Percentiles rank a stretch among this genome's conserved stretches.
Conservation (phyloP, 2,888 invertebrate species). For the Eustalomyia histrio region DNA sequence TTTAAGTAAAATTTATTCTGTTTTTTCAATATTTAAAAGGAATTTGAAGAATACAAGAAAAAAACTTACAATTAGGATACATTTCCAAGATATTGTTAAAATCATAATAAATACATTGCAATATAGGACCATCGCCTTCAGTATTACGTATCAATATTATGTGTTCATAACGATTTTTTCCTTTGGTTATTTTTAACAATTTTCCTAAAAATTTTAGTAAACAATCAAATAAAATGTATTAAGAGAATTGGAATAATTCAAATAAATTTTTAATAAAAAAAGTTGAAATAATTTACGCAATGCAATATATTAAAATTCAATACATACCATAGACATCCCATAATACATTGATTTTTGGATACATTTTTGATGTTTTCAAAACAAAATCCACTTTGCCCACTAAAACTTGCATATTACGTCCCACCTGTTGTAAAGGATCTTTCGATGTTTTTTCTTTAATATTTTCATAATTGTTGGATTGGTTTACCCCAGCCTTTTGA, state of each 20-base stretch:
- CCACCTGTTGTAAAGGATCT: slow-evolving; percentile 63
- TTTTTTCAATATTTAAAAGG: too few species aligned
- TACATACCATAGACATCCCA: slow-evolving; percentile 76
- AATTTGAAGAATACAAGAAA: not conserved
- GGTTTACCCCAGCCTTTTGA: not conserved
- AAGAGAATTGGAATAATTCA: too few species aligned
- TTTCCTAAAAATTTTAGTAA: slow-evolving; percentile 68
- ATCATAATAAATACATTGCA: slow-evolving; percentile 76
- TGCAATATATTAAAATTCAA: not conserved
- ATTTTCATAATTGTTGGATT: not conserved
- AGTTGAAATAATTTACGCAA: too few species aligned
- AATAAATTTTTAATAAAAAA: too few species aligned
- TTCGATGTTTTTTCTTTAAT: not conserved
- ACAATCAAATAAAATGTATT: too few species aligned
- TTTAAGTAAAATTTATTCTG: too few species aligned
- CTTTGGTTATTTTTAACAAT: slow-evolving; percentile 71
- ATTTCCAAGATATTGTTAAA: slow-evolving; percentile 67
- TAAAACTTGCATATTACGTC: slow-evolving; percentile 69
- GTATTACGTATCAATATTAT: slow-evolving; percentile 72
- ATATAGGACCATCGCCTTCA: slow-evolving; percentile 72
- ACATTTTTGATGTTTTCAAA: slow-evolving; percentile 71
- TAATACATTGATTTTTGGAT: slow-evolving; percentile 70
- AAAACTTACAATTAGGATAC: slow-evolving; percentile 49
- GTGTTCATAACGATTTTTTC: slow-evolving; percentile 72
- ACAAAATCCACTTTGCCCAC: slow-evolving; percentile 74